Base-by-base conservation (phyloP, 92 coral and sea anemone species). In the Ricordea florida region DNA sequence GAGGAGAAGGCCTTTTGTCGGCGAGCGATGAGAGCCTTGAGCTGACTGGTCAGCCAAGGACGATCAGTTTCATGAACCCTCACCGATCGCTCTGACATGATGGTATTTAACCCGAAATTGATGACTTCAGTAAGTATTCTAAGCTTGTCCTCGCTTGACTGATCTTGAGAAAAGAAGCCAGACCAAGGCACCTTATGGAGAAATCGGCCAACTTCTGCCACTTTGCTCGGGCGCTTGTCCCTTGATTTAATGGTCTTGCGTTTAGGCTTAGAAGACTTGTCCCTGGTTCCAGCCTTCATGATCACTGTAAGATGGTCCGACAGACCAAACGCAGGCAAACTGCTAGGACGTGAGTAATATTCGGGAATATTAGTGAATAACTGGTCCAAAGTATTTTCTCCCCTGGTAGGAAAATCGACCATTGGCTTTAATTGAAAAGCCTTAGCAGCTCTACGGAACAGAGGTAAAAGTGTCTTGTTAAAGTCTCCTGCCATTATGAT, bases 221-320 rank as follows among this genome's bases (percentile, higher is more conserved):
- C 49, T 55, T 83, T 75, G 43, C 88, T 74, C 48, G 82, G 88
- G 20, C 66, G 51, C 58, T 81, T 83, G 53, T 83, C n/a, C n/a
- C n/a, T n/a, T n/a, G n/a, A n/a, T n/a, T n/a, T n/a, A n/a, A n/a
- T n/a, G n/a, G n/a, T n/a, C n/a, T n/a, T n/a, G n/a, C n/a, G n/a
- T n/a, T n/a, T n/a, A n/a, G n/a, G n/a, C n/a, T 72, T 67, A 11
- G 62, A 34, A 37, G 34, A 17, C 52, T 46, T 25, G 31, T 42
- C 74, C 31, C 80, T 38, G 18, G 29, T 40, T 27, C 33, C 27
- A 24, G 80, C 55, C 20, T 23, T 14, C 47, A 57, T 17, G 31
- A 21, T 23, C 35, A 57, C 51, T 7, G 80, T 72, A 15, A 45
- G 46, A 33, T 74, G 72, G 17, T 61, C 72, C 6, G 81, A 74